Conservation (phyloP, 1,140 invertebrate species). For the Hyphantria cunea region DNA sequence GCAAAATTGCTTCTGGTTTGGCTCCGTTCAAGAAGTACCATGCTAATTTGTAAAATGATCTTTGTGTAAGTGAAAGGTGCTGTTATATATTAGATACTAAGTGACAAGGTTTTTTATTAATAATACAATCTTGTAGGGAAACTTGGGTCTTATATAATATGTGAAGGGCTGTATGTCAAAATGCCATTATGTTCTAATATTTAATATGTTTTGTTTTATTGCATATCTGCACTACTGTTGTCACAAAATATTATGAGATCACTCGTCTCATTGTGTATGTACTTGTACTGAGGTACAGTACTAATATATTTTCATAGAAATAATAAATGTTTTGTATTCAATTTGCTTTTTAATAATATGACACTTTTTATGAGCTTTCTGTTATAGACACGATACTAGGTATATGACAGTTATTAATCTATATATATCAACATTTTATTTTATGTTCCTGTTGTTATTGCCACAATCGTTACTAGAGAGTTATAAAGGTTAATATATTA, state of each 20-base stretch:
- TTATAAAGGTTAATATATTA: too few species aligned
- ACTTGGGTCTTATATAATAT: constrained; percentile 20
- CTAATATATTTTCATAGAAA: background rate
- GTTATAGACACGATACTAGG: too few species aligned
- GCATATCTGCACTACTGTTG: background rate
- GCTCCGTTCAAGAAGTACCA: constrained; percentile 81
- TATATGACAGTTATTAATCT: too few species aligned
- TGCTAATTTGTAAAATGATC: constrained; percentile 80
- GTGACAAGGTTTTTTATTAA: background rate
- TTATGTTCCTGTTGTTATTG: too few species aligned
- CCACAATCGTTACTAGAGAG: too few species aligned
- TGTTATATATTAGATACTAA: constrained; percentile 32
- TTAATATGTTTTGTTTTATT: too few species aligned
- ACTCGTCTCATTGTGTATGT: background rate
- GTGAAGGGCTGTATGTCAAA: constrained; percentile 1
- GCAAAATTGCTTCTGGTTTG: constrained; percentile 84
- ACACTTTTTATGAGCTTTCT: too few species aligned
- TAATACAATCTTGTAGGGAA: constrained; percentile 8
- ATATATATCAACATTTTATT: too few species aligned
- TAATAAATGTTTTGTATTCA: background rate
- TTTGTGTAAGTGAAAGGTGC: constrained; percentile 36
- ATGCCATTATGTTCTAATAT: constrained; percentile 4
- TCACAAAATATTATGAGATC: background rate
- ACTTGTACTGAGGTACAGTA: background rate
- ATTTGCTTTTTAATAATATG: too few species aligned